Conservation (phyloP, 2,888 invertebrate species). For the Trissoscelio sp. region DNA sequence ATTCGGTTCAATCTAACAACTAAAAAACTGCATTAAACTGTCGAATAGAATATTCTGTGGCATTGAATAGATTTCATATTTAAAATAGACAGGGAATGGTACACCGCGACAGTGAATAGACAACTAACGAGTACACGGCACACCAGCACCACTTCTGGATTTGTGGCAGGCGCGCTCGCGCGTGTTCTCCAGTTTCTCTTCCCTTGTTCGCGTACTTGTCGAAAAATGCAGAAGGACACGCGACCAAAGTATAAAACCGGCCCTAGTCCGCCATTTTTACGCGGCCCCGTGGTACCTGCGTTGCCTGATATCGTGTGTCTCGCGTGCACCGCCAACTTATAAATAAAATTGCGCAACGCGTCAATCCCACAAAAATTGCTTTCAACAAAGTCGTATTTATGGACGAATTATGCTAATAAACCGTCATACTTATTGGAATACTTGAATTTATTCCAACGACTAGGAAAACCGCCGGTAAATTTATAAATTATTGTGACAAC, state of each 20-base stretch:
- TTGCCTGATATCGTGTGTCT: conserved; percentile 50
- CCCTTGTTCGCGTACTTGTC: conserved; percentile 30
- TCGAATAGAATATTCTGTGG: too few relatives aligned
- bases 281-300: conserved; percentile 12
- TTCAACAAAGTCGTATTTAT: conserved; percentile 44
- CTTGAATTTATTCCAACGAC: conserved; percentile 3
- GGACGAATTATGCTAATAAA: conserved; percentile 28
- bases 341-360: conserved; percentile 43
- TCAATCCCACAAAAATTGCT: conserved; percentile 33
- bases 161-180: conserved; percentile 13
- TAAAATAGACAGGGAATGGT: too few relatives aligned
- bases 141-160: conserved; percentile 30
- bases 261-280: conserved; percentile 14
- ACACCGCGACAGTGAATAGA: conserved; percentile 13
- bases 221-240: conserved; percentile 50
- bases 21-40: too few relatives aligned
- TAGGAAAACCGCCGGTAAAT: background rate
- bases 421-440: conserved; percentile 4
- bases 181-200: conserved; percentile 22
- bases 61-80: background rate
- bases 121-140: conserved; percentile 11
- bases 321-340: conserved; percentile 36
- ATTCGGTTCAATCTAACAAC: too few relatives aligned
- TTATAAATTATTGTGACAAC: conserved; percentile 18
- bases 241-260: conserved; percentile 43